phyloP scores from a whole-genome alignment of 2,113 vertebrate genomes.

The Onychostruthus taczanowskii region DNA sequence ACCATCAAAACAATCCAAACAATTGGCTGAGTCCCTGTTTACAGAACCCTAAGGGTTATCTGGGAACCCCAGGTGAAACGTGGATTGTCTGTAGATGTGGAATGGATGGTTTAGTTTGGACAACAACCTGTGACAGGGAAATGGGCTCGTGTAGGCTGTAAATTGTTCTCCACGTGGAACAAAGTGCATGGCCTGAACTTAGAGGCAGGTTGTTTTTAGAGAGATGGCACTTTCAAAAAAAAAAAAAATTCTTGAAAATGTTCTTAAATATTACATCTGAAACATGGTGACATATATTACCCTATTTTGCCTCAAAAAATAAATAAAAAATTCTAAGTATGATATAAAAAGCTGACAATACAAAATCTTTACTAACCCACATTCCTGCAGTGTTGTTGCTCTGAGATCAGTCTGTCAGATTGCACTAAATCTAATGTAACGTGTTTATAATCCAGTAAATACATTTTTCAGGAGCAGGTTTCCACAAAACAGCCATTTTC shows the following conservation, averaged over 20 bases:
- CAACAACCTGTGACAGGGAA: neutral
- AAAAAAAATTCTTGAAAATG: neutral
- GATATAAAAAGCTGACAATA: neutral
- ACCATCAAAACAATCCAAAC: neutral
- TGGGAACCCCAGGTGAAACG: neutral
- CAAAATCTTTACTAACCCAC: neutral
- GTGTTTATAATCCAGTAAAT: neutral
- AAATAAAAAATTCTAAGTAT: neutral
- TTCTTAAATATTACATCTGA: neutral
- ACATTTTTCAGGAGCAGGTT: neutral
- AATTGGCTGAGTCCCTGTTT: neutral
- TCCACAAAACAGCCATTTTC: neutral
- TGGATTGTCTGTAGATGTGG: neutral
- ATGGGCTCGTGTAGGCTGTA: neutral
- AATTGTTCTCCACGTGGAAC: neutral
- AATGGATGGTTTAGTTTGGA: neutral
- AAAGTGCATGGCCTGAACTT: neutral
- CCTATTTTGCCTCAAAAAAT: neutral
- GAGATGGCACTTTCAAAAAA: neutral
- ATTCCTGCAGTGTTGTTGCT: neutral
- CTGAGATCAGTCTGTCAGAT: neutral
- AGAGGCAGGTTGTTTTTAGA: neutral
- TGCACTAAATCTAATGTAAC: neutral
- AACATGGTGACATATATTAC: fast-evolving
- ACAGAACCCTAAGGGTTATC: neutral